Evolutionary conservation across 2,797 vertebrate genomes (phyloP).

Genomic region (Sebastes matsubarae): DNA sequence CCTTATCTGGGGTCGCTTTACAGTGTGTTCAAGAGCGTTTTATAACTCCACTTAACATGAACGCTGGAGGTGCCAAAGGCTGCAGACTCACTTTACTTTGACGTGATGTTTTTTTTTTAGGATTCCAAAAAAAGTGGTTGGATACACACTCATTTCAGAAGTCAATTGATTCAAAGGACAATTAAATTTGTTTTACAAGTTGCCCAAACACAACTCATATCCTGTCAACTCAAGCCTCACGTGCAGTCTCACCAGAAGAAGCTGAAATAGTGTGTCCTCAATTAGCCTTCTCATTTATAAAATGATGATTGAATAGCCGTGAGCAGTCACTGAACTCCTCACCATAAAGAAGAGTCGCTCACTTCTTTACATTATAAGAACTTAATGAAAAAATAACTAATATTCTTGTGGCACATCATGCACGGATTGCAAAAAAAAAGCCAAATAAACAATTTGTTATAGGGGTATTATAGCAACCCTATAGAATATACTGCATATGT

Average conservation of each 20-base stretch:
- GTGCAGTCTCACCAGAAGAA: neutral
- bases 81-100: constrained; percentile 30
- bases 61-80: constrained; percentile 50
- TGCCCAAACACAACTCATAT: neutral
- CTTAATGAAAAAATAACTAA: neutral
- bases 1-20: constrained; percentile 74
- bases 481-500: neutral
- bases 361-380: neutral
- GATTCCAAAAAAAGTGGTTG: constrained; percentile 1
- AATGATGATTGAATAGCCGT: constrained; percentile 24
- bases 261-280: constrained; percentile 33
- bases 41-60: constrained; percentile 76
- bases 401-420: neutral
- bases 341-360: neutral
- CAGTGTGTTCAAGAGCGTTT: constrained; percentile 70
- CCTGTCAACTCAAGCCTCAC: neutral
- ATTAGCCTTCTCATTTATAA: constrained; percentile 37
- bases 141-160: neutral
- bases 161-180: neutral
- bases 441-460: neutral
- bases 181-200: constrained; percentile 9
- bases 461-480: neutral
- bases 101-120: neutral
- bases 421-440: neutral
- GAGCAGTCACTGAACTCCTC: constrained; percentile 11